A percentile compares a stretch with the other conserved stretches of the same genome.
These are phyloP conservation scores for Aurelia sp. DNA, from an alignment of 30 jellyfish, hydroid and myxozoan genomes.

Conservation along the genomic window DNA sequence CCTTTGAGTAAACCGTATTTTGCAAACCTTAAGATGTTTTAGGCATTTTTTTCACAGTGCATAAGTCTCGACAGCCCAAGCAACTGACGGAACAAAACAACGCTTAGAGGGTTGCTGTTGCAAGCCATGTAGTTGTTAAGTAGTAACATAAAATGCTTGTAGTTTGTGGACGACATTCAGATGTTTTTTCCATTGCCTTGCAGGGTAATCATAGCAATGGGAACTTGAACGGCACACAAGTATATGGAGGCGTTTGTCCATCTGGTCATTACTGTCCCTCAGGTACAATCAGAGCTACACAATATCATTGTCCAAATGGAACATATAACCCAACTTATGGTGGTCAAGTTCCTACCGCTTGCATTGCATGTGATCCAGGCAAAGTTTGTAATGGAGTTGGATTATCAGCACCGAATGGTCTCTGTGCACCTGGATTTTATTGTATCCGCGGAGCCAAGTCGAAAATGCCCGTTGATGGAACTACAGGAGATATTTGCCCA, in stretches of 20 bases:
- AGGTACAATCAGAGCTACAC: constrained; percentile 85
- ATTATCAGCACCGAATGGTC: constrained; percentile 78
- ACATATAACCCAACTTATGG: constrained; percentile 90
- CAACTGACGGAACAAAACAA: too few species aligned
- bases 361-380: constrained; percentile 90
- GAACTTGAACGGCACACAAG: constrained; percentile 56
- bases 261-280: constrained; percentile 89
- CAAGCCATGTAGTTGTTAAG: too few species aligned
- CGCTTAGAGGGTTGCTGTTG: too few species aligned
- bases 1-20: too few species aligned
- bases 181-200: not conserved
- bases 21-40: too few species aligned
- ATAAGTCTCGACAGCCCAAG: too few species aligned
- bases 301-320: constrained; percentile 85
- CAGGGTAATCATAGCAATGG: constrained; percentile 87
- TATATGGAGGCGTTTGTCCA: constrained; percentile 97
- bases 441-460: constrained; percentile 86
- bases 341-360: constrained; percentile 55
- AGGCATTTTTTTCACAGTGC: too few species aligned
- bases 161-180: too few species aligned
- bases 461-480: constrained; percentile 79
- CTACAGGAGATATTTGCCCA: constrained; percentile 90
- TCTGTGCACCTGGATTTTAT: constrained; percentile 91
- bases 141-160: too few species aligned
- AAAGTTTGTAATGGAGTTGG: constrained; percentile 90